A percentile compares a stretch with the other conserved stretches of the same genome.
phyloP scores from a whole-genome alignment of 2,888 invertebrate genomes.

The Ptilodon capucinus region DNA sequence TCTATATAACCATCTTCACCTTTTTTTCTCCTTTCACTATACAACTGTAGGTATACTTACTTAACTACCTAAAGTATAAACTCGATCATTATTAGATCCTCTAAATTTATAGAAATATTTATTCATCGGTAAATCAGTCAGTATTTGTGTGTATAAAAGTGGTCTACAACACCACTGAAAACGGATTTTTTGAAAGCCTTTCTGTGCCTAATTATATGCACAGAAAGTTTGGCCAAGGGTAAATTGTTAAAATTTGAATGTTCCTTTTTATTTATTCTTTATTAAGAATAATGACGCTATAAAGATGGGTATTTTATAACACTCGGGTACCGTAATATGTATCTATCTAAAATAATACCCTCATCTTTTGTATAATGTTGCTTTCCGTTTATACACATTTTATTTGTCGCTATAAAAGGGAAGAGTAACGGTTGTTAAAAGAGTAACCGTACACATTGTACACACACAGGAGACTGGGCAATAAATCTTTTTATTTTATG shows the following conservation, averaged over 20 bases:
- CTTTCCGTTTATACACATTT: slow-evolving; percentile 72
- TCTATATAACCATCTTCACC: slow-evolving; percentile 18
- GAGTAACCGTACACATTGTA: slow-evolving; percentile 64
- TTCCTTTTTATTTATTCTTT: slow-evolving; percentile 32
- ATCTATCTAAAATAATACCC: slow-evolving; percentile 56
- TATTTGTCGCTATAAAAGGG: slow-evolving; percentile 77
- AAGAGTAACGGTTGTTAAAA: slow-evolving; percentile 74
- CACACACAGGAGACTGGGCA: slow-evolving; percentile 56
- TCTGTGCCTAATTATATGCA: no score
- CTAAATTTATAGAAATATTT: no score
- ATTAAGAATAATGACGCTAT: slow-evolving; percentile 49
- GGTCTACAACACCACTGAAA: no score
- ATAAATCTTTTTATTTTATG: slow-evolving; percentile 83
- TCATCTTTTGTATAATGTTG: slow-evolving; percentile 69
- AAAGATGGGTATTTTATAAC: slow-evolving; percentile 51
- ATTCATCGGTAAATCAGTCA: no score
- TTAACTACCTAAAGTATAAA: no score
- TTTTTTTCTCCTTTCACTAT: slow-evolving; percentile 32
- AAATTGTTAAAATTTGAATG: slow-evolving; percentile 18
- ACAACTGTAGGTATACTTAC: no score
- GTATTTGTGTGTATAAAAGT: no score
- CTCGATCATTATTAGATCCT: no score
- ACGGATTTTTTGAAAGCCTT: no score
- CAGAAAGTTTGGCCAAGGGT: no score
- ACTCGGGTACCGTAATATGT: slow-evolving; percentile 46